These are phyloP conservation scores for Polyodon spathula DNA, from an alignment of 2,113 vertebrate species.

Conservation along the genomic window DNA sequence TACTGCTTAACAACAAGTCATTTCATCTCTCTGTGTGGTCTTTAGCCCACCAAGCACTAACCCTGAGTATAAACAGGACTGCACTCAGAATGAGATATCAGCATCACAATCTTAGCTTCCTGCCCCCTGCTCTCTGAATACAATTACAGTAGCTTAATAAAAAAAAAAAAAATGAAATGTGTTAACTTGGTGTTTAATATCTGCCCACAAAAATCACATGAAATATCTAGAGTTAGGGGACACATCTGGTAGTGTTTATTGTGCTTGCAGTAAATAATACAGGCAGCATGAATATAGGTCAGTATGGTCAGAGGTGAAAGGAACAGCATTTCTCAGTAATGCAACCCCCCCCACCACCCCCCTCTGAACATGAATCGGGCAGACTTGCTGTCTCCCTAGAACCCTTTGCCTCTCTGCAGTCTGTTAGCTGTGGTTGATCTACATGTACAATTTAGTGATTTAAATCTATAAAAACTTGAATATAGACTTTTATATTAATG, in stretches of 20 bases:
- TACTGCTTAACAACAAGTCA: no score
- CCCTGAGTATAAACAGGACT: no score
- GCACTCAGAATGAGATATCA: no score
- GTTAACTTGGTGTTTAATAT: neutral
- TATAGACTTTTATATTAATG: no score
- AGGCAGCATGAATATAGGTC: constrained; percentile 33
- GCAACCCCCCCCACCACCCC: constrained; percentile 3
- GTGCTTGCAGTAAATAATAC: constrained; percentile 25
- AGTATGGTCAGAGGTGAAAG: constrained; percentile 29
- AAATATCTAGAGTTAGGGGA: constrained; percentile 6
- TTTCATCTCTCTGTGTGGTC: no score
- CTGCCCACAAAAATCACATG: constrained; percentile 8
- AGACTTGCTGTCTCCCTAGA: constrained; percentile 12
- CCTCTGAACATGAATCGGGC: constrained; percentile 4
- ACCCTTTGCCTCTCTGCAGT: neutral
- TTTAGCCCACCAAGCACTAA: no score
- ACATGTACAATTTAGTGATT: no score
- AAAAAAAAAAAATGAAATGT: neutral
- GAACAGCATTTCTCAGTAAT: constrained; percentile 27
- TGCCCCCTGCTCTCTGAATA: no score
- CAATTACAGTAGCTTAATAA: no score
- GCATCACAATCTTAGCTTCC: no score
- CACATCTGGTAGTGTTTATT: constrained; percentile 36
- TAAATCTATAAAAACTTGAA: no score
- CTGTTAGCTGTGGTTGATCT: neutral